Conservation (phyloP, 2,888 invertebrate genomes). For the Macrostomum cliftonense region DNA sequence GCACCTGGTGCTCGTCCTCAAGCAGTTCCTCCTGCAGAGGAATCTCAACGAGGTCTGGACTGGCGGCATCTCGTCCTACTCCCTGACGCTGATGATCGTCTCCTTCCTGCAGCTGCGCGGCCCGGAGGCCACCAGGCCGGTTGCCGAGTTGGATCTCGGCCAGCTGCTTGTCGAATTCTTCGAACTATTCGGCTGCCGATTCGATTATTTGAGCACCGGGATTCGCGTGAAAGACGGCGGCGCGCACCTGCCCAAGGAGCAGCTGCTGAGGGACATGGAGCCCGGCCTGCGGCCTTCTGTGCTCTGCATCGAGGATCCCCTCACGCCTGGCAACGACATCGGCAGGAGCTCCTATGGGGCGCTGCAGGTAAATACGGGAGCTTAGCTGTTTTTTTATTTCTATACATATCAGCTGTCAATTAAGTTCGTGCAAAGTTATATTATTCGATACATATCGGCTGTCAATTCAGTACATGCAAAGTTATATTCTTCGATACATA, state of each 20-base stretch:
- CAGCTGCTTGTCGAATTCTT: conserved; percentile 86
- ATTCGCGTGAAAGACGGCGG: conserved; percentile 83
- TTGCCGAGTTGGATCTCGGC: conserved; percentile 52
- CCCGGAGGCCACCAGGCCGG: not conserved
- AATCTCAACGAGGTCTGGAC: conserved; percentile 98
- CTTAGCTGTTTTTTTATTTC: no score
- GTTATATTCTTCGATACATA: no score
- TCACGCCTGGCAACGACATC: conserved; percentile 78
- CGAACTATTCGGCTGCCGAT: conserved; percentile 84
- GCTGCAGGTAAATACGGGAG: conserved; percentile 48
- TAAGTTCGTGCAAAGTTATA: no score
- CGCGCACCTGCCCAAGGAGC: conserved; percentile 76
- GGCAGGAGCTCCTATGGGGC: conserved; percentile 89
- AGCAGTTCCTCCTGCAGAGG: conserved; percentile 89
- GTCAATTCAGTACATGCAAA: no score
- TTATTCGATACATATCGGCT: no score
- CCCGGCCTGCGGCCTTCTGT: conserved; percentile 75
- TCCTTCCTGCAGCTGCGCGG: conserved; percentile 62
- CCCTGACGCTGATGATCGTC: conserved; percentile 89
- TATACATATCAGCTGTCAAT: no score
- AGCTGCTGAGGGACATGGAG: conserved; percentile 67
- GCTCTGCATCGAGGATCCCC: conserved; percentile 89
- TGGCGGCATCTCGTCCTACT: conserved; percentile 95
- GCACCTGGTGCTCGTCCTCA: conserved; percentile 83
- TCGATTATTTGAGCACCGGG: conserved; percentile 72